Evolutionary conservation across 2,888 invertebrate species (phyloP).

Genomic region (Dinocampus coccinellae): DNA sequence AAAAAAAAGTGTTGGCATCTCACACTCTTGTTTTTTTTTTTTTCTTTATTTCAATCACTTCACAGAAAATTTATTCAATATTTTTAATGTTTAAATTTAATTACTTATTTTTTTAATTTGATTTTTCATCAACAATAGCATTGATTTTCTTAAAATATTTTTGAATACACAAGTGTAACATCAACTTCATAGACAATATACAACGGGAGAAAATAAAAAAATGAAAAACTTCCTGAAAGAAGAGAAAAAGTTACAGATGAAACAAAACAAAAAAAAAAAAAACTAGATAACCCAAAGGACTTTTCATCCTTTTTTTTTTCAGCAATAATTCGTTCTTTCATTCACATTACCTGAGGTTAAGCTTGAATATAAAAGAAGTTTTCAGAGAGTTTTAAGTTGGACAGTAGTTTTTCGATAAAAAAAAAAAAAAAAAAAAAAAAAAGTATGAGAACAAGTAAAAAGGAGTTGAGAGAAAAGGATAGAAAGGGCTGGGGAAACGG

Average conservation of each 20-base stretch:
- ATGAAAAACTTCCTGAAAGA: neutral
- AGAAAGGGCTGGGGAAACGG: too few species aligned
- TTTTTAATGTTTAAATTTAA: neutral
- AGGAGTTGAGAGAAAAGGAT: too few species aligned
- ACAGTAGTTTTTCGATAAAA: neutral
- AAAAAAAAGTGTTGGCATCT: neutral
- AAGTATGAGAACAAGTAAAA: too few species aligned
- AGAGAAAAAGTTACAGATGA: too few species aligned
- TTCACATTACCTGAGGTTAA: constrained; percentile 4
- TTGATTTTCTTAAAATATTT: too few species aligned
- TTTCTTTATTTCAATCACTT: neutral
- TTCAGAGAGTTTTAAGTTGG: constrained; percentile 22
- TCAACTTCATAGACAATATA: neutral
- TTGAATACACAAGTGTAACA: neutral
- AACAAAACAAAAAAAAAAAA: too few species aligned
- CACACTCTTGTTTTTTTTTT: neutral
- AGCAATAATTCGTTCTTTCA: constrained; percentile 31
- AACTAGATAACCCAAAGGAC: constrained; percentile 29
- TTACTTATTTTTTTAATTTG: neutral
- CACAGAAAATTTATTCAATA: constrained; percentile 14
- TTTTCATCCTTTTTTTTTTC: constrained; percentile 25
- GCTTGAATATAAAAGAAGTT: constrained; percentile 22
- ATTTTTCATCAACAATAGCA: too few species aligned
- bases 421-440: neutral
- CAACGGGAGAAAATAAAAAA: neutral